Conservation (phyloP, 2,888 invertebrate genomes). For the Coronaproctus castanopsis region DNA sequence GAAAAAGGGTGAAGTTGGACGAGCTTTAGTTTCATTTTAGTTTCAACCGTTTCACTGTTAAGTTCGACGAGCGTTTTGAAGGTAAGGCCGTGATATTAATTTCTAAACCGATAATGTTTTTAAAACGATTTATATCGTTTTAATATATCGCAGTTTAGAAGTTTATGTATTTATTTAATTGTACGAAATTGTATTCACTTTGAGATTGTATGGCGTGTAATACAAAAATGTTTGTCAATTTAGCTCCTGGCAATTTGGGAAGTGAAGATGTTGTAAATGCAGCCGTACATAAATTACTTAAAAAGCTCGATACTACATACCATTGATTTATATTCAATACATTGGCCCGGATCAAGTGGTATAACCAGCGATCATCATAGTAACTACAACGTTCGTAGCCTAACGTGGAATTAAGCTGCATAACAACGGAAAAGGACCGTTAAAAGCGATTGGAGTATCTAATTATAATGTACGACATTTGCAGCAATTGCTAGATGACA, state of each 20-base stretch:
- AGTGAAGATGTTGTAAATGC: slow-evolving; percentile 14
- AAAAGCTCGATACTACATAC: slow-evolving; percentile 40
- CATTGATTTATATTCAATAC: slow-evolving; percentile 58
- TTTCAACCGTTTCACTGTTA: too few relatives aligned
- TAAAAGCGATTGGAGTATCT: slow-evolving; percentile 56
- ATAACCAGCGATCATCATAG: slow-evolving; percentile 30
- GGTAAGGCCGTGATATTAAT: too few relatives aligned
- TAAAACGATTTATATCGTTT: too few relatives aligned
- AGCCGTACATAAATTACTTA: slow-evolving; percentile 31
- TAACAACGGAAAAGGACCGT: slow-evolving; percentile 33
- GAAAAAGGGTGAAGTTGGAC: too few relatives aligned
- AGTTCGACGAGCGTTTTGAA: too few relatives aligned
- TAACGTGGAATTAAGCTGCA: slow-evolving; percentile 48
- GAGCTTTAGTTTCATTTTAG: too few relatives aligned
- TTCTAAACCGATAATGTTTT: too few relatives aligned
- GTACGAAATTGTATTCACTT: too few relatives aligned
- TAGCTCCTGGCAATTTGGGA: slow-evolving; percentile 20
- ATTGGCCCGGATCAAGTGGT: slow-evolving; percentile 55
- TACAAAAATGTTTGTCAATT: too few relatives aligned
- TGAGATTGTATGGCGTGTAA: too few relatives aligned
- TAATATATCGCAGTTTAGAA: too few relatives aligned
- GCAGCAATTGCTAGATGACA: slow-evolving; percentile 34
- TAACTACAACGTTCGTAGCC: slow-evolving; percentile 35
- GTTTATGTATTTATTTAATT: too few relatives aligned
- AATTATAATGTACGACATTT: slow-evolving; percentile 54